These are phyloP conservation scores for Phalera bucephala DNA, from an alignment of 2,888 invertebrate species.

Conservation along the genomic window DNA sequence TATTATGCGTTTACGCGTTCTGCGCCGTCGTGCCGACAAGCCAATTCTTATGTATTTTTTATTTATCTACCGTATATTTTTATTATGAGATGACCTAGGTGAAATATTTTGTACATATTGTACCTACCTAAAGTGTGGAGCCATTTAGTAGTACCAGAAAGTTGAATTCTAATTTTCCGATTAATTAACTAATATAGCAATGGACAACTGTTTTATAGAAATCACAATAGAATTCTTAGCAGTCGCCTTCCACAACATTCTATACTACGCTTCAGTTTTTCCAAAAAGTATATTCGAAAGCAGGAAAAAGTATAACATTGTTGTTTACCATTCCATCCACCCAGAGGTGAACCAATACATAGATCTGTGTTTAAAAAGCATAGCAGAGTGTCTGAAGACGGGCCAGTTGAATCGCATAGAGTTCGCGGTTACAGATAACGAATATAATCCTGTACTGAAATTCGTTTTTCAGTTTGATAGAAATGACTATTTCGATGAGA, in stretches of 20 bases:
- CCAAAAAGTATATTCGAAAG: slow-evolving; percentile 84
- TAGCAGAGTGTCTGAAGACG: slow-evolving; percentile 72
- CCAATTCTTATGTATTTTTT: no score
- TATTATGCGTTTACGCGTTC: no score
- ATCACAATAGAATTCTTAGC: slow-evolving; percentile 86
- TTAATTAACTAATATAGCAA: no score
- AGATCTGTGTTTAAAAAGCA: slow-evolving; percentile 75
- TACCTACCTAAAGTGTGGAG: no score
- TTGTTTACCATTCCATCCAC: slow-evolving; percentile 84
- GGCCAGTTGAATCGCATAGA: slow-evolving; percentile 77
- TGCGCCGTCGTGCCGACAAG: no score
- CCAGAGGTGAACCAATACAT: slow-evolving; percentile 86
- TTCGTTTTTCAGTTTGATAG: slow-evolving; percentile 65
- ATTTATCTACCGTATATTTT: no score
- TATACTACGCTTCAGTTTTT: slow-evolving; percentile 84
- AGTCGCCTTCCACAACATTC: slow-evolving; percentile 85
- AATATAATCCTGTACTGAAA: slow-evolving; percentile 46
- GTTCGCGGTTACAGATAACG: slow-evolving; percentile 67
- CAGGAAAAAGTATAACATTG: slow-evolving; percentile 85
- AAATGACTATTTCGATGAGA: slow-evolving; percentile 46
- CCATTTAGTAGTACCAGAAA: no score
- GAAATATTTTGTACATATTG: no score
- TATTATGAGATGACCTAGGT: no score
- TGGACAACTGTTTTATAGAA: slow-evolving; percentile 78
- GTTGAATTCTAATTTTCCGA: no score